Evolutionary conservation across 2,797 vertebrate species (phyloP), one percentile per base, ranked within the genome.

Genomic region (Argyrosomus regius): DNA sequence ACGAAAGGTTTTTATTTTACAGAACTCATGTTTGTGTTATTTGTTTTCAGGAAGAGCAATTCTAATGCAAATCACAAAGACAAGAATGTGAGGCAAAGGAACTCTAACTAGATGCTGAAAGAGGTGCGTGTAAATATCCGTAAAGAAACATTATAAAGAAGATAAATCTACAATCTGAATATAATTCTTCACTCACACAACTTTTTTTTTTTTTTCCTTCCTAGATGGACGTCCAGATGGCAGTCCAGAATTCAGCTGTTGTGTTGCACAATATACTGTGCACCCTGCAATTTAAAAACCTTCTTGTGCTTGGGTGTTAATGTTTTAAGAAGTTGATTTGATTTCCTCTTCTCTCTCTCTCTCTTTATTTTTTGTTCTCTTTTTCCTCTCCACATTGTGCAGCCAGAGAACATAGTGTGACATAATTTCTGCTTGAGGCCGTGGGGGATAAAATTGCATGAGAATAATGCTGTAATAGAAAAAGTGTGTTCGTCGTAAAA

Each of bases 81-180:
- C 92, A 96, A 97, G 92, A 97, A 95, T 0, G 94, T 99, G 73
- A 96, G 98, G 81, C 98, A 99, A 95, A 97, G 98, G 91, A 99
- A 98, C 0, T 96, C 97, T 0, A 98, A 97, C 93, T 99, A 93
- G 86, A 88, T 49, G 83, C 39, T 74, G 71, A 81, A 70, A 45
- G 64, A 85, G 91, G 94, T 95, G 31, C 6, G 92, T 84, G 2
- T 0, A 68, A 39, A 39, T 39, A 39, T 50, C 5, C 7, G 16
- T 28, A 20, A 64, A 57, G 9, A 56, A 28, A 24, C 20, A 1
- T 6, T n/a, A 16, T 17, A 16, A 2, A 52, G 10, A 43, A 28
- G 4, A 50, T 9, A 14, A 17, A 41, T 75, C 5, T 16, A 18
- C 3, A 35, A 26, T 72, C 31, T 24, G 17, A 70, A 53, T 46